Evolutionary conservation across 1,140 invertebrate genomes (phyloP).

Genomic region (Tribolium madens): DNA sequence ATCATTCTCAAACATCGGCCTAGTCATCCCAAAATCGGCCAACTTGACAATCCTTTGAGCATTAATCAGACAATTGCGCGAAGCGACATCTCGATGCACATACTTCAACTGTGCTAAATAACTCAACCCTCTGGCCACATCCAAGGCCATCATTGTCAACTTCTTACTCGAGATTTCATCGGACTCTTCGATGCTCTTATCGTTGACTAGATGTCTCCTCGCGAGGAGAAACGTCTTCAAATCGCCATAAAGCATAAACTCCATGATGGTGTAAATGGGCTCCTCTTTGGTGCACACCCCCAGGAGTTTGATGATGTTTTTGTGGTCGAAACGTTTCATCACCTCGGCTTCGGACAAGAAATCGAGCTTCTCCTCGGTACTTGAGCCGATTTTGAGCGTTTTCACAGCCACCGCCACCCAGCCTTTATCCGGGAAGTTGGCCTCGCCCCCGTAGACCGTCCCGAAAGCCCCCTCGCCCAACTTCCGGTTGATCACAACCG

Average conservation of each 20-base stretch:
- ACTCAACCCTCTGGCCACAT: conserved; percentile 86
- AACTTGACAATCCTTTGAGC: conserved; percentile 86
- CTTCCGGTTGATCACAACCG: conserved; percentile 90
- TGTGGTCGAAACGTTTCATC: conserved; percentile 93
- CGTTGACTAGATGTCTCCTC: conserved; percentile 83
- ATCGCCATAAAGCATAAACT: conserved; percentile 94
- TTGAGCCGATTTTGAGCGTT: conserved; percentile 86
- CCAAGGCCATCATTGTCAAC: conserved; percentile 87
- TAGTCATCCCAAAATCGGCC: conserved; percentile 94
- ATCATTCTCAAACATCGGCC: conserved; percentile 88
- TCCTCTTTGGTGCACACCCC: conserved; percentile 88
- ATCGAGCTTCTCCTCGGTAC: conserved; percentile 89
- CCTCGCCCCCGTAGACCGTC: conserved; percentile 88
- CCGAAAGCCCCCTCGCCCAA: conserved; percentile 92
- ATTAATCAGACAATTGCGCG: conserved; percentile 90
- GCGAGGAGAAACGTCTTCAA: conserved; percentile 89
- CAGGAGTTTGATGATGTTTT: conserved; percentile 89
- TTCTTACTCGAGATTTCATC: conserved; percentile 83
- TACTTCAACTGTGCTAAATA: conserved; percentile 85
- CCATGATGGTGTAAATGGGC: conserved; percentile 91
- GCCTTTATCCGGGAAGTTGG: conserved; percentile 75
- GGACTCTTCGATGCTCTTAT: conserved; percentile 74
- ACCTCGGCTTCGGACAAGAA: conserved; percentile 93
- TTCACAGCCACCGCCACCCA: conserved; percentile 93
- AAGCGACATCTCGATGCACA: conserved; percentile 89